A percentile compares a stretch with the other conserved stretches of the same genome.
phyloP scores from a whole-genome alignment of 2,113 vertebrate genomes.

The Marmota flaviventris region DNA sequence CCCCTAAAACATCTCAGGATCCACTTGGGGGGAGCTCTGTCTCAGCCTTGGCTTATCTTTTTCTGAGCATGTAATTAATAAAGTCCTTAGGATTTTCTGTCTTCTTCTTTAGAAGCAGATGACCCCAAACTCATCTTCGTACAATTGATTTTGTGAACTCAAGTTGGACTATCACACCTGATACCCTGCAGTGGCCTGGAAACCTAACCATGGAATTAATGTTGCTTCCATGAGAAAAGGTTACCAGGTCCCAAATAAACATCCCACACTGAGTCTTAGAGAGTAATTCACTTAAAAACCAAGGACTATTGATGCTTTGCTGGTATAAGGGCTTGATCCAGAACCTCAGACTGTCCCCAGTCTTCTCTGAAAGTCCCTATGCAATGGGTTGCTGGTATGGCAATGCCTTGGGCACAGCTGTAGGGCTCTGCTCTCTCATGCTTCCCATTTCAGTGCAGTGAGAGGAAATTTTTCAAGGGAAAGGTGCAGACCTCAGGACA shows the following conservation, averaged over 20 bases:
- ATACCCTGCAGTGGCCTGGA: not conserved
- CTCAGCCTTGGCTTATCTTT: not conserved
- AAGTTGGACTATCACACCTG: not conserved
- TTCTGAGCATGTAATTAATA: not conserved
- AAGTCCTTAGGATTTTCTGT: not conserved
- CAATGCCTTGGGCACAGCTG: not conserved
- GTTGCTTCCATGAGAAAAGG: not conserved
- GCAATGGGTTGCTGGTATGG: rapidly evolving
- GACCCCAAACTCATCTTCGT: not conserved
- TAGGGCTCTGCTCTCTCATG: not conserved
- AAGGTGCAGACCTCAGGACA: not conserved
- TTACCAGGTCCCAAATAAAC: not conserved
- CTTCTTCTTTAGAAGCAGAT: not conserved
- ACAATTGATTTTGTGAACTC: not conserved
- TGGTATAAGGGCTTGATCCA: not conserved
- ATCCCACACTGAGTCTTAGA: not conserved
- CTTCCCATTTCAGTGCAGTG: rapidly evolving
- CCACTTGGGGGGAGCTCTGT: not conserved
- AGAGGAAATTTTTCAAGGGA: not conserved
- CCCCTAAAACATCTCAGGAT: not conserved
- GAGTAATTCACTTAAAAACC: not conserved
- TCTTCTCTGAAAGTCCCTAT: not conserved
- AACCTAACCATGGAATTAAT: not conserved
- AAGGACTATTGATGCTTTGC: rapidly evolving
- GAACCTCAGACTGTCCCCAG: not conserved